These are phyloP conservation scores for Marisa cornuarietis DNA, from an alignment of 1,140 invertebrate genomes.

Conservation along the genomic window DNA sequence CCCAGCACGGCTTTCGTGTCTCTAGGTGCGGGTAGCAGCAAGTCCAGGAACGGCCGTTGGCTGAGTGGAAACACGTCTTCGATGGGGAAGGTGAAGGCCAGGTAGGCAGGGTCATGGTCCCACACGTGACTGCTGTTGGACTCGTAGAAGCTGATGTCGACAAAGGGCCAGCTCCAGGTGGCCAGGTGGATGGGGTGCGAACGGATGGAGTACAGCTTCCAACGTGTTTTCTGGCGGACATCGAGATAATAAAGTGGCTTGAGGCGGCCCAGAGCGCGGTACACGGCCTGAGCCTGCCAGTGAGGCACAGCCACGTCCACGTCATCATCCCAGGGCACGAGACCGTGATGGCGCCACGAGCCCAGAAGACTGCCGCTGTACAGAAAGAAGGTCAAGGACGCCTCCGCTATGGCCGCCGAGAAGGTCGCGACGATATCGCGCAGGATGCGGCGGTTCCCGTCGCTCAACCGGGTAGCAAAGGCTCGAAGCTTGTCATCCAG, in stretches of 20 bases:
- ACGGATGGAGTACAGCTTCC: constrained; percentile 35
- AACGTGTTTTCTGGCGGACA: constrained; percentile 13
- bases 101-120: constrained; percentile 20
- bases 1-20: constrained; percentile 16
- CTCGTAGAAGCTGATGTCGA: constrained; percentile 38
- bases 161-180: constrained; percentile 30
- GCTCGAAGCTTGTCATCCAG: no score
- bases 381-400: background rate
- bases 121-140: constrained; percentile 37
- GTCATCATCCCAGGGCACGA: constrained; percentile 48
- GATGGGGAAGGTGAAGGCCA: constrained; percentile 14
- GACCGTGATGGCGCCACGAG: constrained; percentile 41
- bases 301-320: constrained; percentile 33
- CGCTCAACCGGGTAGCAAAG: no score
- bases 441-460: no score
- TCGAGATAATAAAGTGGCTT: constrained; percentile 23
- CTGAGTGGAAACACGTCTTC: constrained; percentile 31
- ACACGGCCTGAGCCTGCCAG: background rate
- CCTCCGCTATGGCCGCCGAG: no score
- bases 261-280: background rate
- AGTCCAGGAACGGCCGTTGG: constrained; percentile 27
- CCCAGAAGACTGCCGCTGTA: constrained; percentile 26
- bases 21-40: constrained; percentile 30
- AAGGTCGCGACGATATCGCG: no score
- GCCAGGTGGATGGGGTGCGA: constrained; percentile 12